These are phyloP conservation scores for Arenicola marina DNA, from an alignment of 2,888 invertebrate genomes.

Conservation along the genomic window DNA sequence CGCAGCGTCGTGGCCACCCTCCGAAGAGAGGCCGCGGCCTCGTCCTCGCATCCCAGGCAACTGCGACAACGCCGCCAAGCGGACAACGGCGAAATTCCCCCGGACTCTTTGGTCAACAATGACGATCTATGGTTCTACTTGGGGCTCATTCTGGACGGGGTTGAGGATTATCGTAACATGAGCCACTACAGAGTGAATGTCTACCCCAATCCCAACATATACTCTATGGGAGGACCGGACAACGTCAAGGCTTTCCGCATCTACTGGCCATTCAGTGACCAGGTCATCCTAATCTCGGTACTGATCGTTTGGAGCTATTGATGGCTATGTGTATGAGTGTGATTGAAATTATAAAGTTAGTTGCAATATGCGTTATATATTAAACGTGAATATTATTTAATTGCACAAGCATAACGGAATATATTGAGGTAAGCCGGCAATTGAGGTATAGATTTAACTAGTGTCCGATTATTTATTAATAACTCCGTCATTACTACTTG, in stretches of 20 bases:
- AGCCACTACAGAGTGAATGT: not conserved
- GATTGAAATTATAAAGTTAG: too few species aligned
- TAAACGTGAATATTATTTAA: too few species aligned
- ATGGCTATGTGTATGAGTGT: too few species aligned
- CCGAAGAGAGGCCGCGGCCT: too few species aligned
- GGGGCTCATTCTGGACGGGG: slow-evolving; percentile 28
- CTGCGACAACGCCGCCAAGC: not conserved
- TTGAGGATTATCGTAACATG: slow-evolving; percentile 21
- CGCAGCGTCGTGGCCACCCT: too few species aligned
- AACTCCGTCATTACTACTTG: too few species aligned
- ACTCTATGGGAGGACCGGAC: not conserved
- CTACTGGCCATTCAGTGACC: slow-evolving; percentile 1
- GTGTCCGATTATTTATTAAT: too few species aligned
- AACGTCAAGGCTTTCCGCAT: not conserved
- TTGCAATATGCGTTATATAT: too few species aligned
- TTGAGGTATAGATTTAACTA: too few species aligned
- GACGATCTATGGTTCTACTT: slow-evolving; percentile 22
- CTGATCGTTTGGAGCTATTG: not conserved
- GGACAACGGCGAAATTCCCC: not conserved
- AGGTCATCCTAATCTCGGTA: not conserved
- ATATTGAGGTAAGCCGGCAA: too few species aligned
- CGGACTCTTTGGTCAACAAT: slow-evolving; percentile 5
- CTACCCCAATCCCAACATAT: not conserved
- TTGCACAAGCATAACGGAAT: too few species aligned
- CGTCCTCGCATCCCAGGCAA: too few species aligned